phyloP scores from a whole-genome alignment of 2,797 vertebrate species.

The Microcaecilia unicolor region DNA sequence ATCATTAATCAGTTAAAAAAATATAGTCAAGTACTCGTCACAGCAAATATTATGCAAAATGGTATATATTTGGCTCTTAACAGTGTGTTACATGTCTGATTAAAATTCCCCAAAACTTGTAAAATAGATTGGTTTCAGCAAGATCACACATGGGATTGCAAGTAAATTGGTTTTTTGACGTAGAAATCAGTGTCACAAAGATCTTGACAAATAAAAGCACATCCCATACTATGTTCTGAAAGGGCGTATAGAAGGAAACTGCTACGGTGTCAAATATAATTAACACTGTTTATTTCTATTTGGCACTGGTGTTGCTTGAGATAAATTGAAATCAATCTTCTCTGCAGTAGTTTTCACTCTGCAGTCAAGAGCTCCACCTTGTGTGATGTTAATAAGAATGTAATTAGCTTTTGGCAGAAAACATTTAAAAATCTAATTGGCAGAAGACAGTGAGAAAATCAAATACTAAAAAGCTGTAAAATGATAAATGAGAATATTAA shows the following conservation, averaged over 20 bases:
- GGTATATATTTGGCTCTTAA: not conserved
- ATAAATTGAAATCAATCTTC: slow-evolving; percentile 1
- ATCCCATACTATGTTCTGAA: not conserved
- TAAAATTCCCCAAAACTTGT: not conserved
- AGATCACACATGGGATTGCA: not conserved
- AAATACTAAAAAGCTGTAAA: no score
- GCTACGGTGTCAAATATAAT: not conserved
- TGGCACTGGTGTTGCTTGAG: not conserved
- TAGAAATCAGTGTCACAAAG: not conserved
- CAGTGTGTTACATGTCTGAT: not conserved
- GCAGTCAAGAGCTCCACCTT: not conserved
- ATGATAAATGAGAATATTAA: no score
- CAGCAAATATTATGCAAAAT: not conserved
- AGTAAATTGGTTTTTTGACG: not conserved
- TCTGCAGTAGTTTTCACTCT: slow-evolving; percentile 6
- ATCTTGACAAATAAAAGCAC: not conserved
- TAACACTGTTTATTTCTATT: not conserved
- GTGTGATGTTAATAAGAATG: not conserved
- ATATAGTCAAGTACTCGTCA: no score
- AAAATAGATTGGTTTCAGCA: slow-evolving; percentile 1
- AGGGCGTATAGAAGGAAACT: not conserved
- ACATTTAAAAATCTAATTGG: no score
- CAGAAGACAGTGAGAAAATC: no score
- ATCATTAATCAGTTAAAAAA: no score
- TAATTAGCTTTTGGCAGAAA: no score